Evolutionary conservation across 2,113 vertebrate species (phyloP).

Genomic region (Arvicanthis niloticus): DNA sequence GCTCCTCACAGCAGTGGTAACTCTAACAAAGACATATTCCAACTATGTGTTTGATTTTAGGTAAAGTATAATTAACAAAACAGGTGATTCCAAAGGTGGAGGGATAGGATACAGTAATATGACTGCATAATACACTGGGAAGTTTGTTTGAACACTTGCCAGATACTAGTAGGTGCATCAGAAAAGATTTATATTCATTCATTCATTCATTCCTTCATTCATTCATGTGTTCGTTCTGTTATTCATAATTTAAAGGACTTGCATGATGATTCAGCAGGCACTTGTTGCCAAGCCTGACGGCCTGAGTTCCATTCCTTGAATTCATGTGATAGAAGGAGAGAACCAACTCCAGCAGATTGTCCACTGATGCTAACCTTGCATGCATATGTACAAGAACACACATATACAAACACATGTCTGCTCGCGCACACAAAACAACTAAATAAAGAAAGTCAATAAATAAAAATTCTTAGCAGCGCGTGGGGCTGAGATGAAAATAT

Average conservation of each 20-base stretch:
- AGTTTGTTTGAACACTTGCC: neutral
- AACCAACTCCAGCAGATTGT: neutral
- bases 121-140: neutral
- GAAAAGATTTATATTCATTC: neutral
- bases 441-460: neutral
- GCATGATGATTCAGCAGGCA: neutral
- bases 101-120: neutral
- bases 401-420: neutral
- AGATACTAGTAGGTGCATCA: neutral
- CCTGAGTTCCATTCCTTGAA: neutral
- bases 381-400: neutral
- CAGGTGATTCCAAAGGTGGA: neutral
- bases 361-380: neutral
- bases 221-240: neutral
- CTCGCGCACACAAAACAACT: neutral
- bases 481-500: neutral
- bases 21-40: neutral
- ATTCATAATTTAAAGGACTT: neutral
- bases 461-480: neutral
- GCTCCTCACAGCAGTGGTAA: neutral
- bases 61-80: neutral
- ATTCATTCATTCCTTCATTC: neutral
- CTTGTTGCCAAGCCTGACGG: neutral
- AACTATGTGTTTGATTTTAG: neutral
- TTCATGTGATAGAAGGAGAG: neutral